Evolutionary conservation across 2,113 vertebrate species (phyloP).

Genomic region (Aegotheles bennettii): DNA sequence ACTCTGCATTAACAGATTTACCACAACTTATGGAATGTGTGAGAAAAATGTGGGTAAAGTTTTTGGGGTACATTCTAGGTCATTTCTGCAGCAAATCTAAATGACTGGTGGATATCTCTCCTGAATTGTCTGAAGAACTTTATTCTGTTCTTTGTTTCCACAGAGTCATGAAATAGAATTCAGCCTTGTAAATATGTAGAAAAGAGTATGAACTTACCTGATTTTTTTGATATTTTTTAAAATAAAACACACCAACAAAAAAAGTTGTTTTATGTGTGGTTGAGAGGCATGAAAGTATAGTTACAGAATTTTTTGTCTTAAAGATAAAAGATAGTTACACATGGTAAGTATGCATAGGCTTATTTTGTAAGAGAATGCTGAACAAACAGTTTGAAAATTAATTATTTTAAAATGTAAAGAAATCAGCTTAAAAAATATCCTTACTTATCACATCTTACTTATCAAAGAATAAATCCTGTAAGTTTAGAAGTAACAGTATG

Average conservation of each 20-base stretch:
- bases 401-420: background rate
- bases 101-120: background rate
- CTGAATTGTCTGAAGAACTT: background rate
- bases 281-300: background rate
- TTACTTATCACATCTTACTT: background rate
- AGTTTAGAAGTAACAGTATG: background rate
- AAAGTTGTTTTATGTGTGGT: background rate
- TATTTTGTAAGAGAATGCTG: background rate
- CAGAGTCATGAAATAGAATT: background rate
- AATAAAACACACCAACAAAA: background rate
- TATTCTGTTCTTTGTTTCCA: accelerated
- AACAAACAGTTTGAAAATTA: background rate
- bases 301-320: background rate
- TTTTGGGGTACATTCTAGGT: background rate
- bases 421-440: background rate
- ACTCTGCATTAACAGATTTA: background rate
- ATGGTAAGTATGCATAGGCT: background rate
- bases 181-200: background rate
- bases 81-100: background rate
- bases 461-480: background rate
- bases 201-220: background rate
- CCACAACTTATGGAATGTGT: background rate
- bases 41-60: background rate
- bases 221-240: background rate
- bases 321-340: background rate